Conservation (phyloP, 2,888 invertebrate species). For the Nephrotoma flavescens region DNA sequence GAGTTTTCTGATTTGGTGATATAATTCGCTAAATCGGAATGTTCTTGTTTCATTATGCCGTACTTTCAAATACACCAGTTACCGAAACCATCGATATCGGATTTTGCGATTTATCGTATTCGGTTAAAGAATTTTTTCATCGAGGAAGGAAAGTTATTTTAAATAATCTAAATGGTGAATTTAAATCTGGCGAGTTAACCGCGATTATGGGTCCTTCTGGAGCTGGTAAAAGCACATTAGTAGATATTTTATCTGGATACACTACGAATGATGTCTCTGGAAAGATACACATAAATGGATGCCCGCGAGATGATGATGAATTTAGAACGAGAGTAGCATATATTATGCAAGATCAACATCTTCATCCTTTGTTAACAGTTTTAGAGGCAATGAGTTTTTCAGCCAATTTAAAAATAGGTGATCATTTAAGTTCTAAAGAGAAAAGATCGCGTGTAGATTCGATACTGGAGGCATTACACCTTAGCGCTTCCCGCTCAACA, state of each 20-base stretch:
- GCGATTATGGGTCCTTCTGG: constrained; percentile 87
- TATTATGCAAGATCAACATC: constrained; percentile 75
- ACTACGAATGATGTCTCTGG: constrained; percentile 44
- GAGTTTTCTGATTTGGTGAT: no score
- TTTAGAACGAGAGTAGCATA: constrained; percentile 70
- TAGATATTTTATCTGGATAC: constrained; percentile 81
- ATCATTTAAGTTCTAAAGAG: constrained; percentile 41
- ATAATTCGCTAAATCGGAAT: no score
- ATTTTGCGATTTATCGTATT: constrained; percentile 24
- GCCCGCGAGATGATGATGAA: constrained; percentile 44
- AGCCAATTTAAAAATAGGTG: constrained; percentile 70
- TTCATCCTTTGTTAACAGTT: constrained; percentile 71
- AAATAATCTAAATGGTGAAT: constrained; percentile 46
- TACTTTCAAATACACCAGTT: background rate
- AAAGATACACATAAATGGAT: constrained; percentile 55
- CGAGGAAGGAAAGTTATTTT: constrained; percentile 41
- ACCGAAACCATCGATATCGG: constrained; percentile 19
- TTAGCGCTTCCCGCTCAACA: constrained; percentile 50
- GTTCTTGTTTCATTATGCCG: no score
- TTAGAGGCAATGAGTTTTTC: constrained; percentile 75
- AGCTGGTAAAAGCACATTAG: constrained; percentile 74
- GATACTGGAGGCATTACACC: constrained; percentile 61
- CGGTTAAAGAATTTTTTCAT: constrained; percentile 23
- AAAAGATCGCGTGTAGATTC: constrained; percentile 59
- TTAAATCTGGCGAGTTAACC: constrained; percentile 58